These are phyloP conservation scores for Platichthys flesus DNA, from an alignment of 2,113 vertebrate species.

Conservation along the genomic window DNA sequence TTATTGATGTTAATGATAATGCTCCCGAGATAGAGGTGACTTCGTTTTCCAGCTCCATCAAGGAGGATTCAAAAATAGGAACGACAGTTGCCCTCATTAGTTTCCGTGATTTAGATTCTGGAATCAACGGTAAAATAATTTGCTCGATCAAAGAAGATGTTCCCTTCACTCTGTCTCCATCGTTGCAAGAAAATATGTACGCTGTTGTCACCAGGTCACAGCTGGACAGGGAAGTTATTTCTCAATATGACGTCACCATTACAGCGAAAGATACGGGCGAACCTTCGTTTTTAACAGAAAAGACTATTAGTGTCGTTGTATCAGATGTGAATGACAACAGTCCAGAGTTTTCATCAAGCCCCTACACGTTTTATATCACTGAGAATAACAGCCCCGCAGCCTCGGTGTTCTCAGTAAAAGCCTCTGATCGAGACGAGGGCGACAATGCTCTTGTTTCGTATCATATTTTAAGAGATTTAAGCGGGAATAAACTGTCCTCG, in stretches of 20 bases:
- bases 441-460: slow-evolving; percentile 62
- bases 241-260: slow-evolving; percentile 69
- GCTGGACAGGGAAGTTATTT: slow-evolving; percentile 61
- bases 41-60: slow-evolving; percentile 85
- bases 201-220: slow-evolving; percentile 48
- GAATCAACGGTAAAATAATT: slow-evolving; percentile 61
- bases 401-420: slow-evolving; percentile 61
- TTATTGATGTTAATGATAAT: slow-evolving; percentile 78
- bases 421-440: slow-evolving; percentile 60
- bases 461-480: slow-evolving; percentile 38
- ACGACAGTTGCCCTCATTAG: slow-evolving; percentile 66
- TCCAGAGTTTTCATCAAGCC: slow-evolving; percentile 54
- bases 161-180: slow-evolving; percentile 66
- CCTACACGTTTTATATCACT: slow-evolving; percentile 62
- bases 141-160: slow-evolving; percentile 49
- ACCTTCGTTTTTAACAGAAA: slow-evolving; percentile 44
- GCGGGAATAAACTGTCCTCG: not conserved
- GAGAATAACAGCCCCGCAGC: slow-evolving; percentile 68
- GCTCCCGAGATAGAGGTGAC: slow-evolving; percentile 87
- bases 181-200: slow-evolving; percentile 68
- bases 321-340: slow-evolving; percentile 78
- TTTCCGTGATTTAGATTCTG: slow-evolving; percentile 65
- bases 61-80: slow-evolving; percentile 58
- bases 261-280: slow-evolving; percentile 60
- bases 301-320: slow-evolving; percentile 56